Percentiles rank a stretch among this genome's conserved stretches.
Evolutionary conservation across 2,888 invertebrate species (phyloP).

Genomic region (Anthrax anthrax): DNA sequence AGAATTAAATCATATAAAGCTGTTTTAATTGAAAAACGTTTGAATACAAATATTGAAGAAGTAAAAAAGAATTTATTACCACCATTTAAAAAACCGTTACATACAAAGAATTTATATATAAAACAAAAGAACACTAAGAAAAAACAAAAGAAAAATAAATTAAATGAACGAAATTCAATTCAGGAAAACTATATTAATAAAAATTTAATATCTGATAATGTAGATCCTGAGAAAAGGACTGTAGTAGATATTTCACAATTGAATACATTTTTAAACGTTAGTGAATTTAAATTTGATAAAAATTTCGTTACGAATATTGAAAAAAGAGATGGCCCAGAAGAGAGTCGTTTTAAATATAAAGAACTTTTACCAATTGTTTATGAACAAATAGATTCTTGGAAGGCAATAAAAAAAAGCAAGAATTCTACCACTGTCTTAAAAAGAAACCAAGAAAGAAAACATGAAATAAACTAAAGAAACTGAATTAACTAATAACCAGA

Average conservation of each 20-base stretch:
- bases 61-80: conserved; percentile 26
- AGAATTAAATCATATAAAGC: conserved; percentile 24
- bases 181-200: no score
- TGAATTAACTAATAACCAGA: no score
- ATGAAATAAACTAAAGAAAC: no score
- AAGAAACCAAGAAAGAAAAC: no score
- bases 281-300: conserved; percentile 30
- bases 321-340: conserved; percentile 25
- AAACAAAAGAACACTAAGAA: no score
- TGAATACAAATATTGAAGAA: conserved; percentile 26
- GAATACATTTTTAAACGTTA: conserved; percentile 23
- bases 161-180: neutral
- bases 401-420: conserved; percentile 6
- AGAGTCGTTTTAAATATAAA: conserved; percentile 17
- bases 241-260: no score
- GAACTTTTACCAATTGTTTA: conserved; percentile 20
- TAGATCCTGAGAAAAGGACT: no score
- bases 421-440: no score
- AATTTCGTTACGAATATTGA: conserved; percentile 30
- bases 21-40: conserved; percentile 24
- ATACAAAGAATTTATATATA: no score
- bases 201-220: no score
- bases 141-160: no score
- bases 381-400: conserved; percentile 21
- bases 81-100: conserved; percentile 20